A percentile compares a stretch with the other conserved stretches of the same genome.
Conservation (phyloP, 2,797 vertebrate species). For the Ara ararauna region DNA sequence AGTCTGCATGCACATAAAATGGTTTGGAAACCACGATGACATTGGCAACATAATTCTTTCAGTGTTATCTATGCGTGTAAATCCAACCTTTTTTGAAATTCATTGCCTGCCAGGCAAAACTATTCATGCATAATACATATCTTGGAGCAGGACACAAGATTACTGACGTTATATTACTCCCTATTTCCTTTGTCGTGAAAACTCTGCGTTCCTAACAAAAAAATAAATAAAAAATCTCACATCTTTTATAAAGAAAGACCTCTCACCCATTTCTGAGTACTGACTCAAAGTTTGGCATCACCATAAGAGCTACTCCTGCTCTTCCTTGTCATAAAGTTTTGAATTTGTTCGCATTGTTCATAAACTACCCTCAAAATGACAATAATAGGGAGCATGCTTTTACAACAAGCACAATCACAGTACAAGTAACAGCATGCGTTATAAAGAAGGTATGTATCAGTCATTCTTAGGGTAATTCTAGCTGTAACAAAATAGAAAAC, state of each 20-base stretch:
- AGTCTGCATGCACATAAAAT: neutral
- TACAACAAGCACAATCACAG: neutral
- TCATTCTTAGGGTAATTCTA: neutral
- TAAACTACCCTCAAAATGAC: conserved; percentile 2
- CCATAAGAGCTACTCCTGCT: neutral
- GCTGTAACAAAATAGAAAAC: neutral
- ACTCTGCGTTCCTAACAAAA: neutral
- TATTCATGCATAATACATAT: conserved; percentile 6
- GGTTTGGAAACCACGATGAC: neutral
- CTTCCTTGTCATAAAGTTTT: neutral
- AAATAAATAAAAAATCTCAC: neutral
- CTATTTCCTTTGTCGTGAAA: neutral
- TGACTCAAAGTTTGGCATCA: neutral
- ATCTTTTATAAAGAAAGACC: neutral
- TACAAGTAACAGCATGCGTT: neutral
- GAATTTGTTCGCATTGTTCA: neutral
- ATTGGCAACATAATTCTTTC: neutral
- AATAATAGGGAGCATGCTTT: neutral
- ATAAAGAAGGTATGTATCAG: neutral
- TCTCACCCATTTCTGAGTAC: neutral
- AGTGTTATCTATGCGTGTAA: neutral
- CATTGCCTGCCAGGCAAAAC: conserved; percentile 9
- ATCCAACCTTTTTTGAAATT: conserved; percentile 13
- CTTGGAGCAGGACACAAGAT: neutral
- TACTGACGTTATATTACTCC: neutral